Evolutionary conservation across 2,888 invertebrate species (phyloP).

Genomic region (Eupithecia pulchellata): DNA sequence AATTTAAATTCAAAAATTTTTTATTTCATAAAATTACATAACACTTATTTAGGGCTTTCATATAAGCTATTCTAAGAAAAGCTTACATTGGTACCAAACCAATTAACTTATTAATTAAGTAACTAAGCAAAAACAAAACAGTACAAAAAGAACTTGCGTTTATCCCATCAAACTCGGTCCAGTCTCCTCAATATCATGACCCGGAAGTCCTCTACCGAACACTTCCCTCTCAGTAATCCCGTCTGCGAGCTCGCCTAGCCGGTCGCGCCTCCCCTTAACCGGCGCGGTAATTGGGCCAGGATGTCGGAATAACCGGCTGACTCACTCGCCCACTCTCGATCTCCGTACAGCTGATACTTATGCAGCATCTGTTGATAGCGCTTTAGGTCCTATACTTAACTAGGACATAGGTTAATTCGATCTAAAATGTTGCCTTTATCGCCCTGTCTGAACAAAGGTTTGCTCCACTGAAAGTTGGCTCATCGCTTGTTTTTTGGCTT

Average conservation of each 20-base stretch:
- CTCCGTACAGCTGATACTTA: constrained; percentile 26
- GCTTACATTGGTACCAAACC: too few species aligned
- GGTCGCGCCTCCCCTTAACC: constrained; percentile 62
- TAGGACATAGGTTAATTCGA: neutral
- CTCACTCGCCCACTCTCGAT: constrained; percentile 61
- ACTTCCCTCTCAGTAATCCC: constrained; percentile 1
- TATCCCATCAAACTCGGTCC: too few species aligned
- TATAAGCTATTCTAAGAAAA: too few species aligned
- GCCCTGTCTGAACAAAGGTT: neutral
- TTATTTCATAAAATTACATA: too few species aligned
- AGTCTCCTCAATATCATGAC: too few species aligned
- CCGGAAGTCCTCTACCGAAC: neutral
- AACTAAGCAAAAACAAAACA: too few species aligned
- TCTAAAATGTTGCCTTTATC: neutral
- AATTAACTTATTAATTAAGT: too few species aligned
- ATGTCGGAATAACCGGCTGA: constrained; percentile 80
- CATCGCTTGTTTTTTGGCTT: neutral
- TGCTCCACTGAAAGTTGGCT: neutral
- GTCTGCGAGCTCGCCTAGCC: constrained; percentile 24
- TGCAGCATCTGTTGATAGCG: constrained; percentile 14
- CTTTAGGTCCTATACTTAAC: neutral
- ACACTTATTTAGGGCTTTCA: too few species aligned
- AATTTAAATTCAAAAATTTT: too few species aligned
- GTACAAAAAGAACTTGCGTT: too few species aligned
- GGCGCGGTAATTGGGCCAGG: constrained; percentile 72